Evolutionary conservation across 2,113 vertebrate genomes (phyloP).

Genomic region (Nettapus auritus): DNA sequence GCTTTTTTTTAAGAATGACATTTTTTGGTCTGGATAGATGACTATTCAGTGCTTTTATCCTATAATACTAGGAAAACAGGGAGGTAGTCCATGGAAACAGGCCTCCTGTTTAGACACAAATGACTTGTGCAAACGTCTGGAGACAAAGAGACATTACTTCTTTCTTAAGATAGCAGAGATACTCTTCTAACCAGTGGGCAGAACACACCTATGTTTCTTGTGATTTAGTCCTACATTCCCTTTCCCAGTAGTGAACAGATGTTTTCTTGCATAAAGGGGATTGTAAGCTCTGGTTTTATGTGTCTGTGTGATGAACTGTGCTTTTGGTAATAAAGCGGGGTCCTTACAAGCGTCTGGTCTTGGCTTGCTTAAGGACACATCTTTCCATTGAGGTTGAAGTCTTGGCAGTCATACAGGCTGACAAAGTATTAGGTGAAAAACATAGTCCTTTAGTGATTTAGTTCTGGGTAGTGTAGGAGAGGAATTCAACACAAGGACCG

Average conservation of each 20-base stretch:
- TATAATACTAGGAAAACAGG: background rate
- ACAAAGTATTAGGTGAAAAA: background rate
- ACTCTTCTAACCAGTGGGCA: background rate
- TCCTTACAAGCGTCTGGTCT: background rate
- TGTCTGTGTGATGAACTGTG: background rate
- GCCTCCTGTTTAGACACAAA: background rate
- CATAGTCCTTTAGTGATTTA: background rate
- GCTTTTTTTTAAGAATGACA: background rate
- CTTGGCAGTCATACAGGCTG: background rate
- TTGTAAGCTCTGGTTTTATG: background rate
- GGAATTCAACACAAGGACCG: background rate
- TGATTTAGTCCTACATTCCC: background rate
- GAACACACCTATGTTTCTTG: background rate
- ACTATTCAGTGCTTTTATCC: background rate
- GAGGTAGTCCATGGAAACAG: background rate
- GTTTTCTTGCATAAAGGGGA: constrained; percentile 15
- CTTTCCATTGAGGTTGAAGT: background rate
- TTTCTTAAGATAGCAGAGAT: constrained; percentile 4
- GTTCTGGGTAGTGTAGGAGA: background rate
- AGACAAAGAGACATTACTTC: background rate
- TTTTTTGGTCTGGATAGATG: background rate
- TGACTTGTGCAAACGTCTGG: background rate
- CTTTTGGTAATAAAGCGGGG: background rate
- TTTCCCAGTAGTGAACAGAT: background rate
- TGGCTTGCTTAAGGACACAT: background rate